Percentiles rank a stretch among this genome's conserved stretches.
Evolutionary conservation across 2,888 invertebrate genomes (phyloP).

Genomic region (Drosophila anceps): DNA sequence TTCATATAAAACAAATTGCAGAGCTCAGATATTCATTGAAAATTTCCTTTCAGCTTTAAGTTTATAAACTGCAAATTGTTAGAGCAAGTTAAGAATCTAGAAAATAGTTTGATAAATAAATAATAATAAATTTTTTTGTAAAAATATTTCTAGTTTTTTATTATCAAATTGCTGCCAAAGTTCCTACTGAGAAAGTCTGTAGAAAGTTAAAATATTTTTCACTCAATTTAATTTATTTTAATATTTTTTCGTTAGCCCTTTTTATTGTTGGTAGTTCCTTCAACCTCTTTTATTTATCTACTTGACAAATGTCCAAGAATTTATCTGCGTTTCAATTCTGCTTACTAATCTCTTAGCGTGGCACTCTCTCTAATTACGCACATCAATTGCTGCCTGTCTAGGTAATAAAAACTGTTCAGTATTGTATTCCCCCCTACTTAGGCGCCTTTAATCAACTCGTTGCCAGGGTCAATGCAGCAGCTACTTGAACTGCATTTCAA

Average conservation of each 20-base stretch:
- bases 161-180: not conserved
- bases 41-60: not conserved
- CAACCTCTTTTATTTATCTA: not conserved
- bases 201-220: too few relatives aligned
- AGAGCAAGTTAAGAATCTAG: not conserved
- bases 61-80: not conserved
- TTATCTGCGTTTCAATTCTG: constrained; percentile 1
- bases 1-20: not conserved
- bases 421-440: not conserved
- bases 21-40: not conserved
- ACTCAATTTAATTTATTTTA: not conserved
- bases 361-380: constrained; percentile 9
- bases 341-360: constrained; percentile 1
- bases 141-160: not conserved
- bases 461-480: constrained; percentile 15
- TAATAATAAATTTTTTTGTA: not conserved
- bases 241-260: not conserved
- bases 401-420: constrained; percentile 12
- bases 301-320: not conserved
- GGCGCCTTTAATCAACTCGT: constrained; percentile 23
- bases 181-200: not conserved
- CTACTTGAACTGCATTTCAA: constrained; percentile 36
- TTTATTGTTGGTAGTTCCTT: not conserved
- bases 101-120: not conserved
- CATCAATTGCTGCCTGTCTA: constrained; percentile 17